Base-by-base conservation (phyloP, 2,888 invertebrate species). In the Prionchulus punctatus region DNA sequence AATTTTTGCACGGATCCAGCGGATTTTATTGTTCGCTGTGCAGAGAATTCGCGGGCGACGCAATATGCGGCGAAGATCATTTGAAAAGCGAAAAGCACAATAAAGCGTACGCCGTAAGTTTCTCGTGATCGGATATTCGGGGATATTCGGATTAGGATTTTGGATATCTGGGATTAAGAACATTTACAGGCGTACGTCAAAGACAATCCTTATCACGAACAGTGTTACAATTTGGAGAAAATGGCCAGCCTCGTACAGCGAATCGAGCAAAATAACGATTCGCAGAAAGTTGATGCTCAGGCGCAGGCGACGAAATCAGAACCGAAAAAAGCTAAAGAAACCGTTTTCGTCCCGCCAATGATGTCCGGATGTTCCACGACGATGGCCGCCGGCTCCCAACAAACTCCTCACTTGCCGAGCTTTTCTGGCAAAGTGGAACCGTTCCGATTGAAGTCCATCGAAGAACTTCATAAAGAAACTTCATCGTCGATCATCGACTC, bases 21-120 rank as follows among this genome's bases (percentile, higher is more conserved):
- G 68, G 67, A 3, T 70, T 64, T 58, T 70, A 63, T 60, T 70
- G 70, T 60, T 59, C 62, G 26, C 51, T 70, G 52, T 70, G 70
- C 58, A 59, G 62, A 28, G 62, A 62, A 28, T 68, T 68, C 53
- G 58, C 64, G 43, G 70, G 70, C n/a, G 70, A 70, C 58, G 62
- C 60, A 2, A 58, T 62, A 1, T 65, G 64, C 61, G 67, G 65
- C 36, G 66, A 65, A 42, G 62, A 62, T 43, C 70, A 70, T 58
- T 60, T 70, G 43, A 65, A 66, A 49, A 63, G 63, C 57, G 62
- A 63, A 43, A 57, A 58, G 30, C 70, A 70, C 57, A 65, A 65
- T 57, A 56, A 61, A 7, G 64, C 61, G 36, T 70, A 67, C 53
- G 58, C 61, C 64, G 70, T 69, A 47, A 23, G 23, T 28, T 36